Evolutionary conservation across 1,140 invertebrate species (phyloP), one percentile per base, ranked within the genome.

Genomic region (Lutraria rhynchaena): DNA sequence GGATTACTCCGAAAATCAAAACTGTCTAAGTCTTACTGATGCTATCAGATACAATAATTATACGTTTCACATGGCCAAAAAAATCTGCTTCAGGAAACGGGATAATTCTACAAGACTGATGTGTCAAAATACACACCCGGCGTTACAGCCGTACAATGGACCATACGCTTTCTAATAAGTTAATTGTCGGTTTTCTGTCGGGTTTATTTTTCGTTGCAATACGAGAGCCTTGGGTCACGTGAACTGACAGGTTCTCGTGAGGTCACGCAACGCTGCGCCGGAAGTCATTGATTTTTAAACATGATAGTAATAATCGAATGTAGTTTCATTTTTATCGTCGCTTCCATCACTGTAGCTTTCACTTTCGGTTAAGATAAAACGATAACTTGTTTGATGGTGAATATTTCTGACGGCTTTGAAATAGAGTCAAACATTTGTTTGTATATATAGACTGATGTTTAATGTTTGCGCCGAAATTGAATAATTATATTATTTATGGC

Each of bases 41-140:
- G 49, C 24, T 0, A 65, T 77, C 60, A n/a, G 74, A 77, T 60
- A 77, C 51, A 60, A 55, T 80, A 80, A 80, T 80, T 69, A 53
- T 37, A 80, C 31, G 29, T 69, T 80, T 67, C 76, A 69, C 76
- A 31, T 80, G 63, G 35, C 17, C 33, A 31, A 24, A 22, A 57
- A 46, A 44, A 27, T 60, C 41, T 19, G 53, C 41, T 49, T 37
- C 37, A 27, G 41, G 76, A 13, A 7, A 65, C 44, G 15, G 49
- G 44, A 1, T 11, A 63, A 63, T 35, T 22, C 1, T 51, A 77
- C 74, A 77, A 37, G 27, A n/a, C 13, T 29, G 46, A 80, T 55
- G 76, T 80, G 76, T 80, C 76, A 80, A 80, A 80, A 70, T 53
- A 67, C 24, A 44, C 76, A 70, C 76, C 63, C 46, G 29, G 37